Evolutionary conservation across 2,888 invertebrate species (phyloP).

Genomic region (Agrotis exclamationis): DNA sequence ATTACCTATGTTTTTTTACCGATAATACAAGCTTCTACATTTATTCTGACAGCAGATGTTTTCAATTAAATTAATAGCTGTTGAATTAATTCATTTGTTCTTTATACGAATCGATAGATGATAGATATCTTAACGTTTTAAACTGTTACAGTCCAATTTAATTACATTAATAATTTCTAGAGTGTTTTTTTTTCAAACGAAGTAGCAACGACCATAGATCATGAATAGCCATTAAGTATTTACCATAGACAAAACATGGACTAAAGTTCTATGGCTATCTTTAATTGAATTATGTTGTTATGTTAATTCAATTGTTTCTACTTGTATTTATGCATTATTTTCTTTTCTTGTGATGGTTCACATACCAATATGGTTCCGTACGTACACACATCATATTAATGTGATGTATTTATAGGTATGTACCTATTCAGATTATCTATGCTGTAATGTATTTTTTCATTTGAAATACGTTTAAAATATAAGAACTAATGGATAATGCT

Average conservation of each 20-base stretch:
- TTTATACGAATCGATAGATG: background rate
- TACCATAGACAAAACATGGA: conserved; percentile 17
- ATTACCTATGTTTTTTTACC: background rate
- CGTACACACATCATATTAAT: background rate
- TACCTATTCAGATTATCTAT: too few species aligned
- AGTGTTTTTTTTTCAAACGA: background rate
- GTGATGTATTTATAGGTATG: background rate
- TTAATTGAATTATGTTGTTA: conserved; percentile 21
- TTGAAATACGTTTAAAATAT: too few species aligned
- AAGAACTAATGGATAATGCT: too few species aligned
- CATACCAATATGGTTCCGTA: background rate
- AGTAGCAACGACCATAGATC: background rate
- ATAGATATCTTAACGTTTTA: conserved; percentile 2
- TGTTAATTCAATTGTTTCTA: conserved; percentile 27
- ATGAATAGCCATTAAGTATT: conserved; percentile 4
- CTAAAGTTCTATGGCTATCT: conserved; percentile 18
- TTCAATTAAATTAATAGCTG: background rate
- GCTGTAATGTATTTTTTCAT: too few species aligned
- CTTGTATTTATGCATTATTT: background rate
- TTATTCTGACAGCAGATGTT: background rate
- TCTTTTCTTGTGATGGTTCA: background rate
- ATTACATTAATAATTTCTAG: background rate
- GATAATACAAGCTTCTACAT: background rate
- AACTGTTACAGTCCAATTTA: background rate
- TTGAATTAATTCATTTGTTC: background rate